These are phyloP conservation scores for Steatocranus sp. DNA, from an alignment of 2,797 vertebrate species.

Conservation along the genomic window DNA sequence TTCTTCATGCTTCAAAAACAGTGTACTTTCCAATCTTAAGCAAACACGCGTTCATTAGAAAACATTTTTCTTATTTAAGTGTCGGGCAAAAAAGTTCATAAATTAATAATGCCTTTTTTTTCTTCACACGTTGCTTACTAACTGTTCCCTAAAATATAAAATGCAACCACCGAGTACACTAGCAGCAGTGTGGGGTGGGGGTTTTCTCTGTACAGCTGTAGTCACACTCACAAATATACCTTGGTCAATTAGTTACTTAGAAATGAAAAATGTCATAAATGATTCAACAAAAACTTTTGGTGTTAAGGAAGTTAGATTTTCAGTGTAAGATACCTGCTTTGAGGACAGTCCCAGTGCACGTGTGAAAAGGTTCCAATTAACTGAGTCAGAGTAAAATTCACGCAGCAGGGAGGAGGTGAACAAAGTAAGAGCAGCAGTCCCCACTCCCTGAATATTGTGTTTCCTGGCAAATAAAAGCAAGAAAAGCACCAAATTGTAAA, in stretches of 20 bases:
- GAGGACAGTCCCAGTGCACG: neutral
- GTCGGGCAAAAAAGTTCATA: neutral
- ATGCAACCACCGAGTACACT: neutral
- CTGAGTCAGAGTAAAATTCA: neutral
- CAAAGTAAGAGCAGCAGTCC: neutral
- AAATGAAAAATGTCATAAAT: neutral
- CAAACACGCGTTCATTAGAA: neutral
- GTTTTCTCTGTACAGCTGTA: neutral
- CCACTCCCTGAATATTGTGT: neutral
- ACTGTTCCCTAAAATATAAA: neutral
- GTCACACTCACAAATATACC: neutral
- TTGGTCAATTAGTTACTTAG: neutral
- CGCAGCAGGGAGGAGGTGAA: neutral
- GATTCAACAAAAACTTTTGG: neutral
- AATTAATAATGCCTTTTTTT: neutral
- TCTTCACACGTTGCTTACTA: neutral
- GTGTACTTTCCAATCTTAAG: neutral
- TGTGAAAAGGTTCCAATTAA: neutral
- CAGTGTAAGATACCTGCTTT: neutral
- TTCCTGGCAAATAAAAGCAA: neutral
- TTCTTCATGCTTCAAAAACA: neutral
- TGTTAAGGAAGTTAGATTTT: neutral
- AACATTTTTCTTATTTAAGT: neutral
- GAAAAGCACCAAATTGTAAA: neutral
- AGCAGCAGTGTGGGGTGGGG: neutral